These are phyloP conservation scores for Hemicrepidius hirtus DNA, from an alignment of 2,888 invertebrate genomes.

Conservation along the genomic window DNA sequence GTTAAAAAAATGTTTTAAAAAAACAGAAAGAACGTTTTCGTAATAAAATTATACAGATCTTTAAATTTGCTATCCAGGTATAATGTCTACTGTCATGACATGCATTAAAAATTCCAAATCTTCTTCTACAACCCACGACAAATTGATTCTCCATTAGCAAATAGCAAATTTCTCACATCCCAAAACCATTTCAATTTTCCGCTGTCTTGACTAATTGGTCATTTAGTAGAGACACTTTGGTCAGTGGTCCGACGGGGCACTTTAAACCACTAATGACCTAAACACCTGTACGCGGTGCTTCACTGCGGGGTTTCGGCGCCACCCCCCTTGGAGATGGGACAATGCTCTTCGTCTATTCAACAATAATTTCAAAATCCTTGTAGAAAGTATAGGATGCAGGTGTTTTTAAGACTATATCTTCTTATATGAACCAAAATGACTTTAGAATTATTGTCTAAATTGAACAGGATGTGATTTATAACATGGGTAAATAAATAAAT, in stretches of 20 bases:
- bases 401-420: constrained; percentile 61
- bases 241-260: constrained; percentile 18
- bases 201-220: constrained; percentile 29
- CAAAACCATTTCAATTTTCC: constrained; percentile 16
- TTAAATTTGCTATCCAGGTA: too few relatives aligned
- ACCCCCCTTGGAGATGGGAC: constrained; percentile 64
- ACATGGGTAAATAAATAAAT: constrained; percentile 1
- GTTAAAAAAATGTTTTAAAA: too few relatives aligned
- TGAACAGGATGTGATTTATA: constrained; percentile 31
- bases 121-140: not conserved
- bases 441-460: constrained; percentile 8
- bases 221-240: constrained; percentile 28
- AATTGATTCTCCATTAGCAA: constrained; percentile 6
- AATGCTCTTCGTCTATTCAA: constrained; percentile 53
- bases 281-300: constrained; percentile 64
- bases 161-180: constrained; percentile 1
- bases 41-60: too few relatives aligned
- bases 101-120: too few relatives aligned
- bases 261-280: constrained; percentile 59
- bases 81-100: too few relatives aligned
- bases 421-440: constrained; percentile 12
- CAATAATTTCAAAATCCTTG: constrained; percentile 36
- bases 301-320: constrained; percentile 64
- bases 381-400: constrained; percentile 60
- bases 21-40: too few relatives aligned